These are phyloP conservation scores for Neomorphus geoffroyi DNA, from an alignment of 2,797 vertebrate genomes.

Conservation along the genomic window DNA sequence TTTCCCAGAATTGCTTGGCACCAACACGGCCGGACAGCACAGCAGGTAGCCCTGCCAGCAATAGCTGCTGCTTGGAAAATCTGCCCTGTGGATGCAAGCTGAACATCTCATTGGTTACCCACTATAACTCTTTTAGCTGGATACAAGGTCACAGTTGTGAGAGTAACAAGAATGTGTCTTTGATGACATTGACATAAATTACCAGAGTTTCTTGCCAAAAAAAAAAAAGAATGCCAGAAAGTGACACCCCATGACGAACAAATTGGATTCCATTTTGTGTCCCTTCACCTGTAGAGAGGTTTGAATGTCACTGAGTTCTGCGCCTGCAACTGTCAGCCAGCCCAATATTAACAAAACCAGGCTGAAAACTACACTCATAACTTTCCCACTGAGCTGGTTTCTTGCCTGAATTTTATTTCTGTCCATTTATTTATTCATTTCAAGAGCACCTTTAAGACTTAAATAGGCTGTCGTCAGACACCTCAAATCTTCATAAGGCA, in stretches of 20 bases:
- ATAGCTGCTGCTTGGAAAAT: slow-evolving; percentile 38
- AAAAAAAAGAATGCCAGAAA: background rate
- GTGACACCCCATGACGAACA: slow-evolving; percentile 21
- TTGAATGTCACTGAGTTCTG: slow-evolving; percentile 34
- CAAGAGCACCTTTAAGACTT: background rate
- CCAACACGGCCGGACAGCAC: background rate
- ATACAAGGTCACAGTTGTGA: slow-evolving; percentile 49
- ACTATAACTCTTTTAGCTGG: background rate
- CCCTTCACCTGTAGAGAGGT: slow-evolving; percentile 19
- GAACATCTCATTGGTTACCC: background rate
- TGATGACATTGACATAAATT: slow-evolving; percentile 33
- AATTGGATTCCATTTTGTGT: slow-evolving; percentile 26
- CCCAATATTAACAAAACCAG: background rate
- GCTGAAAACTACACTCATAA: background rate
- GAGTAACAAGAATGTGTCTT: slow-evolving; percentile 11
- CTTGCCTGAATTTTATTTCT: background rate
- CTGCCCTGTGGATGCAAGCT: background rate
- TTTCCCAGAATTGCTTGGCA: slow-evolving; percentile 58
- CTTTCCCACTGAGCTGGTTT: background rate
- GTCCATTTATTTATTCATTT: background rate
- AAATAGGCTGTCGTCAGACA: background rate
- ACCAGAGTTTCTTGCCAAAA: background rate
- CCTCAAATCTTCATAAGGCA: background rate
- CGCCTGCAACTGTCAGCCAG: background rate
- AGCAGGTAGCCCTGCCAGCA: slow-evolving; percentile 17